Evolutionary conservation across 2,888 invertebrate genomes (phyloP), one percentile per base, ranked within the genome.

Genomic region (Dascillus cervinus): DNA sequence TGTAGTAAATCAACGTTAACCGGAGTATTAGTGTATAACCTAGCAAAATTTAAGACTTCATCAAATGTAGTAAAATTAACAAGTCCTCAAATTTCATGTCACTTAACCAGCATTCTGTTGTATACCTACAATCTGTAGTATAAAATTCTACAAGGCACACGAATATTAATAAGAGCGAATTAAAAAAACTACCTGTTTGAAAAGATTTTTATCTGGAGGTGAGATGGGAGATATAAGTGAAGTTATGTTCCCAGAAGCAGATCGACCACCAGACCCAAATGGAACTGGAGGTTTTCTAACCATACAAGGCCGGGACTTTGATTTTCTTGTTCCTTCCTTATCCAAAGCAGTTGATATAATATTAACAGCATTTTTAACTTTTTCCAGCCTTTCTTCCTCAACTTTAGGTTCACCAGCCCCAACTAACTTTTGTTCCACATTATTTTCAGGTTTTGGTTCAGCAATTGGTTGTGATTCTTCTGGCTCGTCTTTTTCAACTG

Each of bases 311-410:
- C 63, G 46, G 3, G 65, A 65, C 49, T 64, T 65, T 4, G 63
- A 65, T 51, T 65, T 66, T 34, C 64, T 53, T 5, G 65, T 52
- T 23, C 65, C 65, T 35, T 63, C 62, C 45, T 63, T 63, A 41
- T 64, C 64, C 53, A 82, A 77, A 47, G 80, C 82, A 57, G 77
- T 74, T 41, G 81, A 77, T 43, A 82, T 82, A 50, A 82, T 79
- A 55, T 77, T 79, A 30, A 82, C 73, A 2, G 82, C 82, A 47
- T 78, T 79, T 55, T 77, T 76, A 61, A 62, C 71, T 68, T 71
- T 70, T 47, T 67, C 65, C 48, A 70, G 67, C 25, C 76, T 67
- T 59, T 70, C 67, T 50, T 58, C 70, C 4, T 32, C 32, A 9
- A 13, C 9, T 11, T 50, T 42, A 23, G 36, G 26, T 21, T 37